These are phyloP conservation scores for Lepidurus couesii DNA, from an alignment of 1,140 invertebrate species.

Conservation along the genomic window DNA sequence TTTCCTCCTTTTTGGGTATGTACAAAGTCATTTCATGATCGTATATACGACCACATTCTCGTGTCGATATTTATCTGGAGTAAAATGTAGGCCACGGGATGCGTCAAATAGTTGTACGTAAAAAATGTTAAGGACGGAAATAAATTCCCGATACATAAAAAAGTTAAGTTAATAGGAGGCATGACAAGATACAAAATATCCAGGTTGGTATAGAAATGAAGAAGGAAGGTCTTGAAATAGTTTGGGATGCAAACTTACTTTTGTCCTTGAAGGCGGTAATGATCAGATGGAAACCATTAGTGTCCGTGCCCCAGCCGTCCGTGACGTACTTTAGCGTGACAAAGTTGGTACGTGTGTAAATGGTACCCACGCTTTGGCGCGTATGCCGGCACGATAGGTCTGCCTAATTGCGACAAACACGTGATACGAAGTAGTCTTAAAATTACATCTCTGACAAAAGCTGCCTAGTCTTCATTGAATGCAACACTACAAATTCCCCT, in stretches of 20 bases:
- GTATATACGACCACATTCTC: too few relatives aligned
- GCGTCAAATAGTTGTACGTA: too few relatives aligned
- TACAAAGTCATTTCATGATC: too few relatives aligned
- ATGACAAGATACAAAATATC: too few relatives aligned
- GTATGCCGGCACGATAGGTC: slow-evolving; percentile 86
- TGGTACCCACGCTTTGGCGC: slow-evolving; percentile 71
- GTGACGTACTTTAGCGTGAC: slow-evolving; percentile 90
- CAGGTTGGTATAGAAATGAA: background rate
- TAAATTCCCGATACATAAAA: too few relatives aligned
- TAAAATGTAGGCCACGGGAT: too few relatives aligned
- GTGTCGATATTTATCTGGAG: too few relatives aligned
- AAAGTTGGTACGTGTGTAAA: slow-evolving; percentile 85
- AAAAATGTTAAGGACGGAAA: too few relatives aligned
- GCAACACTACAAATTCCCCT: too few relatives aligned
- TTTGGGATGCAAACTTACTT: slow-evolving; percentile 58
- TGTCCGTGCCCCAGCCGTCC: slow-evolving; percentile 81
- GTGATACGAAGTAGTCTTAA: background rate
- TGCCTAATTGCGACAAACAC: slow-evolving; percentile 55
- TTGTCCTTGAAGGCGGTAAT: slow-evolving; percentile 90
- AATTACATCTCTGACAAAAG: background rate
- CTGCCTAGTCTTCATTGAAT: too few relatives aligned
- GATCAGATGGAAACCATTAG: slow-evolving; percentile 84
- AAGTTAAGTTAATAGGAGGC: too few relatives aligned
- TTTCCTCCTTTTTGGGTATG: too few relatives aligned
- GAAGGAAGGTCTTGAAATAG: background rate